Percentiles rank a stretch among this genome's conserved stretches.
Conservation (phyloP, 2,888 invertebrate species). For the Tipula helvola region DNA sequence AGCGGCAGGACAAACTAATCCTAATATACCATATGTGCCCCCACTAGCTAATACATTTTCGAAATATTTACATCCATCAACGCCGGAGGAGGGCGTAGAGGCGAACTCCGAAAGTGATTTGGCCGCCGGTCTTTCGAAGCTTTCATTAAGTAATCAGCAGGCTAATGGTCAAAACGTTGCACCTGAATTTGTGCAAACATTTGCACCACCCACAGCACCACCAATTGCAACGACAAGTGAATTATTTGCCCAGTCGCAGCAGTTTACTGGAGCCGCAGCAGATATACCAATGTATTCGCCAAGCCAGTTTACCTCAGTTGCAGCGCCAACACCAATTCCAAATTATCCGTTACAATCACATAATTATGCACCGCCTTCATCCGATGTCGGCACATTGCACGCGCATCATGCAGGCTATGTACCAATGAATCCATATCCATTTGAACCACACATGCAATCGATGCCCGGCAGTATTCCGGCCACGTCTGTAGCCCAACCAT, state of each 20-base stretch:
- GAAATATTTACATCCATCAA: not conserved
- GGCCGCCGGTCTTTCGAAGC: not conserved
- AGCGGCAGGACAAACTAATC: not conserved
- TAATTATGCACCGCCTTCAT: not conserved
- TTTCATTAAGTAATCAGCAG: not conserved
- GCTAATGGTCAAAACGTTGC: not conserved
- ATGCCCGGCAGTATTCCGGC: slow-evolving; percentile 20
- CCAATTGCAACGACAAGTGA: not conserved
- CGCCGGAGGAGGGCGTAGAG: not conserved
- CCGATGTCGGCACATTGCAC: slow-evolving; percentile 24
- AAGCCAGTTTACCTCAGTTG: slow-evolving; percentile 30
- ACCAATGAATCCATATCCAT: not conserved
- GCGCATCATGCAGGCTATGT: not conserved
- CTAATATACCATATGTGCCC: slow-evolving; percentile 29
- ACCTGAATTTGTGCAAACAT: not conserved
- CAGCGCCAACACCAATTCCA: slow-evolving; percentile 39
- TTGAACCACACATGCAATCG: not conserved
- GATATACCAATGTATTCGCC: slow-evolving; percentile 28
- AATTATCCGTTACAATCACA: slow-evolving; percentile 21
- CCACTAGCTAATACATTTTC: slow-evolving; percentile 32
- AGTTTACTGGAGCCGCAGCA: not conserved
- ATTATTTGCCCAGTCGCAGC: not conserved
- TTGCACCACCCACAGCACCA: not conserved
- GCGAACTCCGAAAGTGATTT: not conserved
- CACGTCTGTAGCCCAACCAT: not conserved